Evolutionary conservation across 2,888 invertebrate species (phyloP).

Genomic region (Leucophenga montana): DNA sequence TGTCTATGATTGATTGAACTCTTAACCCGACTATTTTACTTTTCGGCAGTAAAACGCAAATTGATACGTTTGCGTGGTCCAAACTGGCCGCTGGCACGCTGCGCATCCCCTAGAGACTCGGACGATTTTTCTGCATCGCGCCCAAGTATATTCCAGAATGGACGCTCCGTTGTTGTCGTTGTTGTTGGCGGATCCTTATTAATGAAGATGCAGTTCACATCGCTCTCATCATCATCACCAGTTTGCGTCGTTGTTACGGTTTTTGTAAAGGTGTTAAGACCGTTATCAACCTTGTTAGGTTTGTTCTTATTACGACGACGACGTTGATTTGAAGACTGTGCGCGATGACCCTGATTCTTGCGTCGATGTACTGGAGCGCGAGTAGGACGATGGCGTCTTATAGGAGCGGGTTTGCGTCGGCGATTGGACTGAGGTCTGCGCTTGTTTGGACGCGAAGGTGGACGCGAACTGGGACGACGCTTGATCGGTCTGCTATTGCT

Average conservation of each 20-base stretch:
- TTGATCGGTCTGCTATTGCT: constrained; percentile 5
- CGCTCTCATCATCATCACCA: constrained; percentile 28
- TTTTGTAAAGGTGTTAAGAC: constrained; percentile 25
- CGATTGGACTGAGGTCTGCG: constrained; percentile 29
- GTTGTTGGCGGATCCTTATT: constrained; percentile 52
- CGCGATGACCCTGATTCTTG: background rate
- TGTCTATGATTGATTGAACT: background rate
- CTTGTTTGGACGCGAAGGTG: constrained; percentile 9
- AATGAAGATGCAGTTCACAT: constrained; percentile 65
- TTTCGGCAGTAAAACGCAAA: constrained; percentile 52
- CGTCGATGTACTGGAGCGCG: constrained; percentile 9
- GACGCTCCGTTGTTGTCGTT: constrained; percentile 59
- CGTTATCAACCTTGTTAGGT: background rate
- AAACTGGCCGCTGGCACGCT: constrained; percentile 45
- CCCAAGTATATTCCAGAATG: constrained; percentile 67
- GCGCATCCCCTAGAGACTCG: constrained; percentile 31
- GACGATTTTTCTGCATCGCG: constrained; percentile 43
- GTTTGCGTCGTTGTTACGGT: constrained; percentile 35
- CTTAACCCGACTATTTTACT: background rate
- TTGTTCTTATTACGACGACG: constrained; percentile 45
- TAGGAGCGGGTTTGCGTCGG: background rate
- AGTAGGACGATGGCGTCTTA: background rate
- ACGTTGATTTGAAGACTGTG: background rate
- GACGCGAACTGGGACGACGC: constrained; percentile 6
- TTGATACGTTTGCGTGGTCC: constrained; percentile 63